Evolutionary conservation across 2,888 invertebrate genomes (phyloP).

Genomic region (Dynastes grantii): DNA sequence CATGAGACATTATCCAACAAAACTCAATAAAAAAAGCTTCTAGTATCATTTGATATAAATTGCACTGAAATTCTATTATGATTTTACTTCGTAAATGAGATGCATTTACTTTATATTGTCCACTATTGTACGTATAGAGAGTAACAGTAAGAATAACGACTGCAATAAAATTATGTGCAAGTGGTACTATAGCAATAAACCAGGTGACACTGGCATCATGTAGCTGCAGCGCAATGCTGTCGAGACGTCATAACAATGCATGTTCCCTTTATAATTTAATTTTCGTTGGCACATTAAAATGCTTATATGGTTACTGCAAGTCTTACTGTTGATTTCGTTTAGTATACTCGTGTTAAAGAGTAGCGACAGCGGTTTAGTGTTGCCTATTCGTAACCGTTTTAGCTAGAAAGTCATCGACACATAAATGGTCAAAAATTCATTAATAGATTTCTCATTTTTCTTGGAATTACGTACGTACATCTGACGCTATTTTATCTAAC

Average conservation of each 20-base stretch:
- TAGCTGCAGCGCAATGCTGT: background rate
- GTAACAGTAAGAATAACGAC: slow-evolving; percentile 31
- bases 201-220: slow-evolving; percentile 18
- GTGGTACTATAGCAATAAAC: slow-evolving; percentile 13
- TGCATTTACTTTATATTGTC: background rate
- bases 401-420: background rate
- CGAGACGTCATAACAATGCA: slow-evolving; percentile 19
- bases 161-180: slow-evolving; percentile 24
- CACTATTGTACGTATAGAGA: background rate
- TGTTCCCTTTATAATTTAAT: slow-evolving; percentile 19
- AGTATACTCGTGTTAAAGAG: background rate
- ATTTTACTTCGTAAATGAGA: no score
- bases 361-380: no score
- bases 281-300: slow-evolving; percentile 7
- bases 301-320: slow-evolving; percentile 1
- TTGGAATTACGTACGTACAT: background rate
- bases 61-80: no score
- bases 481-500: slow-evolving; percentile 6
- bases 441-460: background rate
- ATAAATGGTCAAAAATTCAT: background rate
- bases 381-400: background rate
- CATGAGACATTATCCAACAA: no score
- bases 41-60: no score
- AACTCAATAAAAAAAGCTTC: no score
- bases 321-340: background rate